These are phyloP conservation scores for Stegana nigrithorax DNA, from an alignment of 2,888 invertebrate species.

Conservation along the genomic window DNA sequence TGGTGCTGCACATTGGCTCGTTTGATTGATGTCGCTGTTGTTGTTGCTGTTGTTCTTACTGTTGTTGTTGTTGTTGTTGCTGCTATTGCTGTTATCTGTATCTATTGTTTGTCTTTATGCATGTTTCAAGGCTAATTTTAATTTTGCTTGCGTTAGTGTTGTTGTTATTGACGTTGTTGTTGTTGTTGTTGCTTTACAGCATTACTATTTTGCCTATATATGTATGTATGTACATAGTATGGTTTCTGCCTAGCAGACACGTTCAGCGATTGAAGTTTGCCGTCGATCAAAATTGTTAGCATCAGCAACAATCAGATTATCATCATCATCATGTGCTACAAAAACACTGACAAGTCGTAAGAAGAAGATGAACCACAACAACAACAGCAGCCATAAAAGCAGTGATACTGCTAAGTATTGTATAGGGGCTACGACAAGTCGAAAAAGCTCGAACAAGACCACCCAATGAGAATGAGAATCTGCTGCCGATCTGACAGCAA, in stretches of 20 bases:
- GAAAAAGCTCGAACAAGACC: not conserved
- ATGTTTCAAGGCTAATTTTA: conserved; percentile 19
- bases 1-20: too few species aligned
- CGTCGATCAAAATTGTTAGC: conserved; percentile 59
- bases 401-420: not conserved
- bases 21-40: conserved; percentile 42
- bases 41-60: too few species aligned
- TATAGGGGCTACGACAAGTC: not conserved
- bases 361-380: conserved; percentile 30
- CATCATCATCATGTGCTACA: too few species aligned
- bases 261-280: conserved; percentile 61
- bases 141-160: conserved; percentile 16
- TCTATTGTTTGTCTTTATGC: too few species aligned
- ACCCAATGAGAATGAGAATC: not conserved
- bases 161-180: conserved; percentile 29
- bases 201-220: too few species aligned
- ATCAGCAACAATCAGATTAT: conserved; percentile 53
- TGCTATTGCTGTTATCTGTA: too few species aligned
- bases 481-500: not conserved
- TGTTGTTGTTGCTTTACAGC: conserved; percentile 30
- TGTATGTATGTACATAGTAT: too few species aligned
- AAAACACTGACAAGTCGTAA: too few species aligned
- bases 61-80: conserved; percentile 42
- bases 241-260: too few species aligned
- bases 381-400: conserved; percentile 32